Base-by-base conservation (phyloP, 2,113 vertebrate species). In the Rostratula benghalensis region DNA sequence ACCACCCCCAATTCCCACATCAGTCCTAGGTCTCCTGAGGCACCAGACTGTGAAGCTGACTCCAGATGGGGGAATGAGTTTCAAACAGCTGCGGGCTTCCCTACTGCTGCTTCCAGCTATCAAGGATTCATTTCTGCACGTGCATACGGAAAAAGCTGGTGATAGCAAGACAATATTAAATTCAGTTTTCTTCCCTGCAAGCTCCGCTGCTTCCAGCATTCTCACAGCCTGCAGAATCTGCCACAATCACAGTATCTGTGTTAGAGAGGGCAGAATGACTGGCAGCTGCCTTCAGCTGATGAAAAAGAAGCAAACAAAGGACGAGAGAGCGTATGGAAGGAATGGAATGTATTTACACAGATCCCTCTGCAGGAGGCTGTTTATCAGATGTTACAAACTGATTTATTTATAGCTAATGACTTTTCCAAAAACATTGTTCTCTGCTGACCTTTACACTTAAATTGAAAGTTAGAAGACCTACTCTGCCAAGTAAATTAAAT, bases 391-490 rank as follows among this genome's bases (percentile, higher is more conserved):
- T 28, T 90, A 89, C 15, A 21, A 69, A 85, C 45, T 31, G 61
- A 35, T 94, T 93, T 96, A 93, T 96, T 95, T 94, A 88, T 65
- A 94, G 75, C 78, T 61, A 13, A 10, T 85, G 78, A 87, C 91
- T 85, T 45, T 75, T 93, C 61, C 82, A 79, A 74, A 91, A 84
- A 77, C 74, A 27, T 21, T 54, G 70, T 85, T 77, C 94, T 77
- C 74, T 46, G 41, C 71, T 90, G 90, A 93, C 78, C 93, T 85
- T 85, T 50, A 46, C 1, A 3, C 70, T 91, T 48, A n/a, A 21
- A 61, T 13, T 75, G 74, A 21, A 35, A 95, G 67, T 6, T 45
- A 25, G 82, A 67, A 87, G 22, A 51, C 39, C 20, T 31, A 23
- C 78, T 31, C 53, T 82, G 84, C 74, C 78, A 39, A 89, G 41